A percentile compares a stretch with the other conserved stretches of the same genome.
Evolutionary conservation across 2,797 vertebrate species (phyloP).

Genomic region (Prunella strophiata): DNA sequence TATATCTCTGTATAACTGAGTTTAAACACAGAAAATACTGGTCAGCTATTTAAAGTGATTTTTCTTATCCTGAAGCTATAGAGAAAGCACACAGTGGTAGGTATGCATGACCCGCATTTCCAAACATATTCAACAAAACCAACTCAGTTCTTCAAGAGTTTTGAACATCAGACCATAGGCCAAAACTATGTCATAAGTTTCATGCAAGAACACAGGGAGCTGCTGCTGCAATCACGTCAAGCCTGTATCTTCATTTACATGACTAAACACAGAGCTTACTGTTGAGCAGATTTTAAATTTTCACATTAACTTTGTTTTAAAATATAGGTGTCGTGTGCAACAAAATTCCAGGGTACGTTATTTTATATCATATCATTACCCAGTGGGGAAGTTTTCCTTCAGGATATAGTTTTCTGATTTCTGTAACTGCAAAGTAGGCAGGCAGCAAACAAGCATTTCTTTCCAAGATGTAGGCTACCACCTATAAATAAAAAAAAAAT

Average conservation of each 20-base stretch:
- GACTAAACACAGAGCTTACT: neutral
- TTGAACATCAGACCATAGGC: neutral
- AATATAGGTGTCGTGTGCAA: neutral
- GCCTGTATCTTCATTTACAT: neutral
- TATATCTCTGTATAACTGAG: neutral
- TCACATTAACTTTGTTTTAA: neutral
- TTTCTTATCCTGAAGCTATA: neutral
- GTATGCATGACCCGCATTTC: neutral
- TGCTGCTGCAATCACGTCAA: neutral
- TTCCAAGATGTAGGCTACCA: slow-evolving; percentile 97
- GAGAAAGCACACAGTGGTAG: neutral
- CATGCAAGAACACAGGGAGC: neutral
- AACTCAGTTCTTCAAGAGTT: neutral
- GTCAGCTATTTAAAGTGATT: neutral
- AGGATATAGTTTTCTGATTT: slow-evolving; percentile 97
- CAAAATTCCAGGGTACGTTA: neutral
- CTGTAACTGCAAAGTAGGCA: slow-evolving; percentile 95
- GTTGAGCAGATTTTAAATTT: neutral
- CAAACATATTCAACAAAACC: neutral
- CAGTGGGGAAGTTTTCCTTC: slow-evolving; percentile 97
- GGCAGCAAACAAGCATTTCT: slow-evolving; percentile 96
- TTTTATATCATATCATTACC: slow-evolving; percentile 77
- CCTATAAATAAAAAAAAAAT: slow-evolving; percentile 74
- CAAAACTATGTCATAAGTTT: neutral
- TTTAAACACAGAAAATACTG: neutral